These are phyloP conservation scores for Drosophila aldrichi DNA, from an alignment of 2,888 invertebrate genomes.

Conservation along the genomic window DNA sequence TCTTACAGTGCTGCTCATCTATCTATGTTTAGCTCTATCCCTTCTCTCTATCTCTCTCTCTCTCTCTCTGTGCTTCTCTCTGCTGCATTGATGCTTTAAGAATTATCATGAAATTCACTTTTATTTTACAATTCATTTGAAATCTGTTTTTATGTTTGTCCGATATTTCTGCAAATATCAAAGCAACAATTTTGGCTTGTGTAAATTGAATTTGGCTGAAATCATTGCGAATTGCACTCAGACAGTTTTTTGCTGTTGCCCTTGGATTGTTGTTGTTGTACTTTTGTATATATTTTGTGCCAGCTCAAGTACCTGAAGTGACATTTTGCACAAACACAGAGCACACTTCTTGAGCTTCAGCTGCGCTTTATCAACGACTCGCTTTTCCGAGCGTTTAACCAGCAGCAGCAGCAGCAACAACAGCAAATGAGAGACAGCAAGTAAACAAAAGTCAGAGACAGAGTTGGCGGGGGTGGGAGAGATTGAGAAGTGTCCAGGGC, in stretches of 20 bases:
- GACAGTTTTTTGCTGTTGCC: background rate
- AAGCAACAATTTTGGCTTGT: background rate
- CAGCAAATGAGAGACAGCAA: constrained; percentile 34
- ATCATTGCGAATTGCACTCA: constrained; percentile 19
- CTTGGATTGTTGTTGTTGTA: background rate
- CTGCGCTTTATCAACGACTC: constrained; percentile 72
- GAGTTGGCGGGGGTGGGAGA: background rate
- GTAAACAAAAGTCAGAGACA: constrained; percentile 62
- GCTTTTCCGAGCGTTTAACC: constrained; percentile 76
- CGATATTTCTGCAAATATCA: background rate
- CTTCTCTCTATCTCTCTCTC: background rate
- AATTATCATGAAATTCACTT: background rate
- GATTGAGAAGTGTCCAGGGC: constrained; percentile 7
- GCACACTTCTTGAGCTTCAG: constrained; percentile 63
- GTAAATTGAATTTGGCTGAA: constrained; percentile 26
- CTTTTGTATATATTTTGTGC: constrained; percentile 17
- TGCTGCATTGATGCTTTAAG: background rate
- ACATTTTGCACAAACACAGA: constrained; percentile 54
- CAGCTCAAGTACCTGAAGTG: constrained; percentile 44
- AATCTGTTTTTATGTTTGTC: background rate
- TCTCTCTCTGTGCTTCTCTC: background rate
- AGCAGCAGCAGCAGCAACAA: constrained; percentile 45
- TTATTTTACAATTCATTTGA: background rate
- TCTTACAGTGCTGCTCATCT: background rate
- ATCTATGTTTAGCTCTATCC: too few relatives aligned